Percentiles rank a stretch among this genome's conserved stretches.
These are phyloP conservation scores for Bellardia pandia DNA, from an alignment of 2,888 invertebrate species.

Conservation along the genomic window DNA sequence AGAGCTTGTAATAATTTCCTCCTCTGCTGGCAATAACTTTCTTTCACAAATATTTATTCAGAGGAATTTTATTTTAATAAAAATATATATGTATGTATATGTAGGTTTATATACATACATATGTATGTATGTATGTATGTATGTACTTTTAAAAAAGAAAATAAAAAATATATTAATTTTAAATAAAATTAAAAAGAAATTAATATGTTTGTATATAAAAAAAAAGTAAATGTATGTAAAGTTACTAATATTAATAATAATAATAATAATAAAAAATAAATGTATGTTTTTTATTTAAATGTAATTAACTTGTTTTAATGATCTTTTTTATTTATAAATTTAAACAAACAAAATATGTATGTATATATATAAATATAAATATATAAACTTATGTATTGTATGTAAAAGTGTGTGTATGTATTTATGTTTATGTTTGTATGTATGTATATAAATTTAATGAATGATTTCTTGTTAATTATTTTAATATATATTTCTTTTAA, in stretches of 20 bases:
- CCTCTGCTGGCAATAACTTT: neutral
- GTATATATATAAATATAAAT: constrained; percentile 51
- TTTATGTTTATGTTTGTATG: constrained; percentile 54
- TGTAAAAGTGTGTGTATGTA: constrained; percentile 5
- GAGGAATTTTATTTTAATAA: neutral
- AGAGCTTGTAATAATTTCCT: too few relatives aligned
- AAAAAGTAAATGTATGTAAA: constrained; percentile 50
- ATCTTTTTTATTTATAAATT: constrained; percentile 30
- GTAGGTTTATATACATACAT: too few relatives aligned
- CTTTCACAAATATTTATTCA: neutral
- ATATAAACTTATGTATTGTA: constrained; percentile 37
- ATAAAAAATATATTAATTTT: neutral
- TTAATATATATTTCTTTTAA: constrained; percentile 55
- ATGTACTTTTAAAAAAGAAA: neutral
- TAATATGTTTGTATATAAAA: neutral
- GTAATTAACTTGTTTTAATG: constrained; percentile 19
- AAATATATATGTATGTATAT: neutral
- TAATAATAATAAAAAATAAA: constrained; percentile 49
- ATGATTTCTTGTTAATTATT: constrained; percentile 59
- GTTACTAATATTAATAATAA: constrained; percentile 30
- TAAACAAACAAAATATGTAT: constrained; percentile 50
- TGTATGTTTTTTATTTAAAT: constrained; percentile 35
- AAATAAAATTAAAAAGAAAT: neutral
- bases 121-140: too few relatives aligned
- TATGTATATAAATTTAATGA: constrained; percentile 56